phyloP scores from a whole-genome alignment of 2,113 vertebrate genomes.

The Pedionomus torquatus region DNA sequence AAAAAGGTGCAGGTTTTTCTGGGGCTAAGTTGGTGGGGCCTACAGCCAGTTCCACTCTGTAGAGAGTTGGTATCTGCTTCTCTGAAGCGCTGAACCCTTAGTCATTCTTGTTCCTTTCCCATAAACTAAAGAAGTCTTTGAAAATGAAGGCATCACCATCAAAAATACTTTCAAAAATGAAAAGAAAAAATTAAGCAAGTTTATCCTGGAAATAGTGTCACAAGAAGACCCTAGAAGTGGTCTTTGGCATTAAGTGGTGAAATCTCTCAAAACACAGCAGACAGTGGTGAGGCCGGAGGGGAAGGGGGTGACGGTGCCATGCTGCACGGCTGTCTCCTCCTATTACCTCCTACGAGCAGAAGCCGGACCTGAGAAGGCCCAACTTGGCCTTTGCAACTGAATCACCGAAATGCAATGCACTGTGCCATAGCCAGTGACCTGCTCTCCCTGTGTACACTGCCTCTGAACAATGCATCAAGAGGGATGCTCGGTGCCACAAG shows the following conservation, averaged over 20 bases:
- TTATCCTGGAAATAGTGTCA: not conserved
- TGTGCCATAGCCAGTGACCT: not conserved
- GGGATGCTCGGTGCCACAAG: not conserved
- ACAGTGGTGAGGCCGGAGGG: not conserved
- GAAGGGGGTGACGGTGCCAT: not conserved
- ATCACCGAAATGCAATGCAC: not conserved
- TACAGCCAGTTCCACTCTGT: not conserved
- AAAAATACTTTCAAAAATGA: not conserved
- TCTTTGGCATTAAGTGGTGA: not conserved
- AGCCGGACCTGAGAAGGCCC: not conserved
- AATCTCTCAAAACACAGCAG: not conserved
- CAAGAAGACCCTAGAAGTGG: not conserved
- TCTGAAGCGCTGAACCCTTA: not conserved
- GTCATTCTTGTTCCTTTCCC: not conserved
- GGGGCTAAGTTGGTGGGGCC: not conserved
- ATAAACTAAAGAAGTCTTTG: not conserved
- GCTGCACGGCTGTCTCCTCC: not conserved
- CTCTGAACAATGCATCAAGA: not conserved
- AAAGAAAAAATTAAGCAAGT: not conserved
- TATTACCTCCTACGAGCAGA: not conserved
- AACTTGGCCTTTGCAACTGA: not conserved
- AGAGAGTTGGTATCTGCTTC: not conserved
- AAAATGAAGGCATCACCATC: not conserved
- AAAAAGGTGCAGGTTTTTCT: not conserved
- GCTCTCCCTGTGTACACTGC: not conserved